Evolutionary conservation across 2,888 invertebrate species (phyloP).

Genomic region (Macaria liturata): DNA sequence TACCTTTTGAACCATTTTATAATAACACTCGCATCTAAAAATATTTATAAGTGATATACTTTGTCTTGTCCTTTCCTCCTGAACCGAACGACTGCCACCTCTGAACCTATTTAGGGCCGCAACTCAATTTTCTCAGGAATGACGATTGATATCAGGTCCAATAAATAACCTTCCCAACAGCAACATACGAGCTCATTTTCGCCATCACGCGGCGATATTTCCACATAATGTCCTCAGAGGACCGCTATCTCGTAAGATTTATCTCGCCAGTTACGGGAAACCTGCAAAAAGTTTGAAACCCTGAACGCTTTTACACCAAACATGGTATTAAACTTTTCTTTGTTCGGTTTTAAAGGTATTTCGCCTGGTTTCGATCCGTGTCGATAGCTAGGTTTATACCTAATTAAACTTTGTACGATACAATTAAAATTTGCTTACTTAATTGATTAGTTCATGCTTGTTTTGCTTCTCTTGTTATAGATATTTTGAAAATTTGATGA

Average conservation of each 20-base stretch:
- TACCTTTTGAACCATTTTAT: too few relatives aligned
- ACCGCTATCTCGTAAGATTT: conserved; percentile 64
- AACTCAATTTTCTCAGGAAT: conserved; percentile 42
- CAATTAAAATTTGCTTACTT: conserved; percentile 13
- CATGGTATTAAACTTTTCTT: conserved; percentile 21
- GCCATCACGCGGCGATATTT: conserved; percentile 60
- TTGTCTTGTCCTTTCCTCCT: too few relatives aligned
- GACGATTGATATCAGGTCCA: conserved; percentile 49
- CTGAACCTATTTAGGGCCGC: conserved; percentile 17
- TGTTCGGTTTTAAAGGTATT: conserved; percentile 15
- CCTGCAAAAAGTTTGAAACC: conserved; percentile 35
- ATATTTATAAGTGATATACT: too few relatives aligned
- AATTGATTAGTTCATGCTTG: conserved; percentile 4
- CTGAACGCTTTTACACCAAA: conserved; percentile 18
- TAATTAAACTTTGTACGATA: conserved; percentile 17
- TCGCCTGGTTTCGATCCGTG: conserved; percentile 2
- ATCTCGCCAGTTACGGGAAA: conserved; percentile 56
- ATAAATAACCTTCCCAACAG: conserved; percentile 49
- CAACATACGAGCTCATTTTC: conserved; percentile 61
- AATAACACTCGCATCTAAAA: too few relatives aligned
- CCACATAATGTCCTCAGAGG: conserved; percentile 61
- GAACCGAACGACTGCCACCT: too few relatives aligned
- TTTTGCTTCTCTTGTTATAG: not conserved
- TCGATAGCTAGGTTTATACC: conserved; percentile 11
- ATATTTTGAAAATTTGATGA: not conserved